These are phyloP conservation scores for Archivesica marissinica DNA, from an alignment of 1,140 invertebrate genomes.

Conservation along the genomic window DNA sequence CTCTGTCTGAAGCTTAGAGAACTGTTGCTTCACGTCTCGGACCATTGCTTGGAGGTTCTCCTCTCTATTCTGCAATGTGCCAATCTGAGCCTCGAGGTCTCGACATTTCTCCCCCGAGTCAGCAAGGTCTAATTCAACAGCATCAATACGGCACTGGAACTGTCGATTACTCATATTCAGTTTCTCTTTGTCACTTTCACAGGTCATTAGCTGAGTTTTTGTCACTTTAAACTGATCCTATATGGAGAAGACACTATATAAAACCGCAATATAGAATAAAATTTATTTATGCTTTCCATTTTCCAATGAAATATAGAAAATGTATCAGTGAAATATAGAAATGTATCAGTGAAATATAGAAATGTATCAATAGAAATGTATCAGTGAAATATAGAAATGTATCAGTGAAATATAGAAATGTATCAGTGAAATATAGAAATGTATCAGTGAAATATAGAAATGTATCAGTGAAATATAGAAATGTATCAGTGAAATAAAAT, in stretches of 20 bases:
- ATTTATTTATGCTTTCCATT: too few species aligned
- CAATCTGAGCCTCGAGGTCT: constrained; percentile 6
- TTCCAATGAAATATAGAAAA: too few species aligned
- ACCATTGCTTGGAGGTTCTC: constrained; percentile 36
- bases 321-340: too few species aligned
- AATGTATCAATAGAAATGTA: too few species aligned
- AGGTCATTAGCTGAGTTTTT: constrained; percentile 47
- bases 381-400: too few species aligned
- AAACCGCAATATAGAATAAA: too few species aligned
- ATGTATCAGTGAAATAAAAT: too few species aligned
- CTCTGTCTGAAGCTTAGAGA: constrained; percentile 57
- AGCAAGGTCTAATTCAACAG: constrained; percentile 2
- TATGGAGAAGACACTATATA: not conserved
- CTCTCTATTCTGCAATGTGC: constrained; percentile 13
- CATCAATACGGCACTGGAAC: not conserved
- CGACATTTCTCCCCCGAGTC: not conserved
- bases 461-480: too few species aligned
- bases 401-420: too few species aligned
- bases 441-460: too few species aligned
- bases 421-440: too few species aligned
- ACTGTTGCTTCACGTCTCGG: constrained; percentile 41
- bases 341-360: too few species aligned
- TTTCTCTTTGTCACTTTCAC: constrained; percentile 55
- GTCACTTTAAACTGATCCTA: constrained; percentile 62
- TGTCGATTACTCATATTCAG: constrained; percentile 13